These are phyloP conservation scores for Garra rufa DNA, from an alignment of 2,113 vertebrate genomes.

Conservation along the genomic window DNA sequence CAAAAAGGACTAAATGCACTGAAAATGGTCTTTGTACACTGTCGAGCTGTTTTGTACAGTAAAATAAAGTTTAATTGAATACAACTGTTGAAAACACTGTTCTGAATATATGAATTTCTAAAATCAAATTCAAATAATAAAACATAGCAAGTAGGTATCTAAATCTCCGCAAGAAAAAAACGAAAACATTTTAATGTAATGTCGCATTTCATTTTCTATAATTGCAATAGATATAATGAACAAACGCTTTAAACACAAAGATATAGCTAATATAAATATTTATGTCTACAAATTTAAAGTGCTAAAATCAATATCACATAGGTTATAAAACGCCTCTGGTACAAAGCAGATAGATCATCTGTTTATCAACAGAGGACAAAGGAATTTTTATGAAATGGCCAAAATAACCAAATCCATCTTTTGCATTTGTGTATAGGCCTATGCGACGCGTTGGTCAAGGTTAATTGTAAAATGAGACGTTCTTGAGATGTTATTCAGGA, in stretches of 20 bases:
- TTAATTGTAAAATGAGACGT: background rate
- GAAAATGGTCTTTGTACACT: constrained; percentile 60
- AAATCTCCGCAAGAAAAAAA: background rate
- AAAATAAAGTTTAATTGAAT: constrained; percentile 53
- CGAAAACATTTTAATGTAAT: background rate
- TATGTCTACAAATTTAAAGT: background rate
- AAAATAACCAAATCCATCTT: background rate
- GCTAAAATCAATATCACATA: background rate
- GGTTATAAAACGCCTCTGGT: too few relatives aligned
- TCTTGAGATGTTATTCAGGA: constrained; percentile 11
- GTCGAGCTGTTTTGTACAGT: constrained; percentile 65
- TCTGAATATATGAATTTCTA: background rate
- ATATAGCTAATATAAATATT: background rate
- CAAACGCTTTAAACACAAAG: background rate
- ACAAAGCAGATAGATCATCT: background rate
- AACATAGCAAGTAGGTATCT: too few relatives aligned
- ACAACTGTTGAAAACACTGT: constrained; percentile 8
- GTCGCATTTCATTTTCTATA: background rate
- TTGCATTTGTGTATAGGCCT: background rate
- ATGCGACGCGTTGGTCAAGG: background rate
- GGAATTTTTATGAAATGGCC: background rate
- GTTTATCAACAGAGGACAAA: constrained; percentile 1
- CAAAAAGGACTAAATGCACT: constrained; percentile 44
- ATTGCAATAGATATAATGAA: background rate
- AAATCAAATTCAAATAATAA: background rate